Base-by-base conservation (phyloP, 2,113 vertebrate genomes). In the Percina caprodes region DNA sequence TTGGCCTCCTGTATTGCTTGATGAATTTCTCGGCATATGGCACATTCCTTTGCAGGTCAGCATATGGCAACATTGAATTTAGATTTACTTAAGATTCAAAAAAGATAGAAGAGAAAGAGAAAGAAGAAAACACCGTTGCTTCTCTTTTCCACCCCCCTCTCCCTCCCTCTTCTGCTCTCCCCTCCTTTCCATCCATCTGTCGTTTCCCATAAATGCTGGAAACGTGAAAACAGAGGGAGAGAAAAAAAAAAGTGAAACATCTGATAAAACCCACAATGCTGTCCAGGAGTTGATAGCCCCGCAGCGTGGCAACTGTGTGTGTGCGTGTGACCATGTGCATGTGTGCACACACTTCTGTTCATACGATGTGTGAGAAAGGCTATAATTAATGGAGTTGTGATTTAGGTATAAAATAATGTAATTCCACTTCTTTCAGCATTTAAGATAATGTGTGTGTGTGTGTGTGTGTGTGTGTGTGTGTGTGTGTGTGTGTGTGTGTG, bases 121-220 rank as follows among this genome's bases (percentile, higher is more conserved):
- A 81, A 33, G 10, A 48, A 39, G 30, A 48, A 77, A 77, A 78
- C 62, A 52, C 11, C 19, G 58, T 54, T 5, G n/a, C 58, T 78
- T 75, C 35, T 70, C 19, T 46, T 59, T 63, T 30, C 46, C 59
- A 19, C 23, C 39, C 59, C 14, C 21, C 45, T 60, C 46, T 52
- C 75, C 12, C 21, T 18, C 55, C 30, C 18, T 45, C 42, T 15
- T 59, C 6, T 30, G 21, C 75, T 55, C 52, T 60, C 80, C 73
- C 79, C 77, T 81, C 65, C 69, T 66, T 62, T 75, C 60, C 77
- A 79, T 86, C 92, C 92, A 94, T 94, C 93, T 94, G 93, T 91
- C 75, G 46, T 71, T 83, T 87, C 85, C 79, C 65, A 58, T 79
- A 33, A 69, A 85, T 71, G 69, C 85, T 58, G 59, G 59, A 45